Base-by-base conservation (phyloP, 2,888 invertebrate species). In the Perizoma affinitatum region DNA sequence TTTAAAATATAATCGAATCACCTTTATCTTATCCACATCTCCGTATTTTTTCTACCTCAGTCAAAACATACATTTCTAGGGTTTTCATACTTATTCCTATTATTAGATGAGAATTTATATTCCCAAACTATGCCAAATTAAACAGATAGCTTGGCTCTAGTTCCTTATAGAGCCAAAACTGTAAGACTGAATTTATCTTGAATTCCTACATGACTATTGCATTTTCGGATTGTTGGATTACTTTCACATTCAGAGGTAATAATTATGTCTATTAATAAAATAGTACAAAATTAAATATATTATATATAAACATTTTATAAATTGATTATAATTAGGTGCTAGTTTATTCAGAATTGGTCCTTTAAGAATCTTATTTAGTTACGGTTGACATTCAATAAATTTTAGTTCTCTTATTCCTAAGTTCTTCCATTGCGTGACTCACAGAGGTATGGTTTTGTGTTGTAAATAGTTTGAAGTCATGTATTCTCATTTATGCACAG, bases 1-100 rank as follows among this genome's bases (percentile, higher is more conserved):
- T 53, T 42, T 50, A 48, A 35, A 36, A 36, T 46, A 22, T 61
- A 49, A 43, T 51, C 11, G 22, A 46, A 42, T 48, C 42, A 58
- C 10, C 35, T 36, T 1, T n/a, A 54, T 50, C 51, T 55, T 45
- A 57, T 53, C 57, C 58, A 61, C 44, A 47, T 68, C 57, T 54
- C 69, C 69, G 74, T 75, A 79, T 82, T 81, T 79, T 72, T 75
- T 78, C 82, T 84, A 84, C 83, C 83, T 85, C 82, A 76, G 58
- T 70, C 61, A 58, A 10, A n/a, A n/a, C n/a, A n/a, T 63, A 22
- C 53, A 62, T 54, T 50, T 33, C 63, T 65, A 50, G 53, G 60
- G 61, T 65, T 67, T 67, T 66, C 63, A 65, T 59, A 65, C 52
- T 62, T 22, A 22, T 22, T 2, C 52, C 57, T 66, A 63, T 66